These are phyloP conservation scores for Sminthurinus aureus DNA, from an alignment of 2,888 invertebrate genomes.

Conservation along the genomic window DNA sequence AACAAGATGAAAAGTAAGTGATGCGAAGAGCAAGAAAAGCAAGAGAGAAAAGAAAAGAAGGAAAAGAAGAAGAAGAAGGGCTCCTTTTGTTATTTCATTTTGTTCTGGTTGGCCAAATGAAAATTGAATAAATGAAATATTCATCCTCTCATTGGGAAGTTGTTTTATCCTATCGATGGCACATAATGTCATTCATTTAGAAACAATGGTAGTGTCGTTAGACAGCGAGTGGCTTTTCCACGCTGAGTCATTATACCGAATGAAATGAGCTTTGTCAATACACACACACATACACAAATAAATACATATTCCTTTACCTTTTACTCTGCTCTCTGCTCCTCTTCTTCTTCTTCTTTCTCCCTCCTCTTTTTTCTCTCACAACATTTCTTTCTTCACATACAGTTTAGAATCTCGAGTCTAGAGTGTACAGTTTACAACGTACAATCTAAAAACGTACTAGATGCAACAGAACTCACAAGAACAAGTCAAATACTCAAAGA, in stretches of 20 bases:
- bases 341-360: constrained; percentile 1
- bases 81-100: constrained; percentile 13
- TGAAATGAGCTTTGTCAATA: constrained; percentile 8
- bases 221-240: constrained; percentile 1
- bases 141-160: constrained; percentile 23
- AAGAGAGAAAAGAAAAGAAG: neutral
- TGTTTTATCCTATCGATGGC: constrained; percentile 24
- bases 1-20: constrained; percentile 7
- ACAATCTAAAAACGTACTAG: too few species aligned
- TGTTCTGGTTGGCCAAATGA: constrained; percentile 19
- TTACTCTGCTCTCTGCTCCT: neutral
- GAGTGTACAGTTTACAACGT: neutral
- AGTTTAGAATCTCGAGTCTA: too few species aligned
- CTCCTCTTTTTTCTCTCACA: neutral
- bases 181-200: constrained; percentile 32
- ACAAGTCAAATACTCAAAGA: neutral
- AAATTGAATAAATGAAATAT: constrained; percentile 25
- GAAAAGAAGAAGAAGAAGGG: neutral
- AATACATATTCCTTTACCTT: neutral
- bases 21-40: too few species aligned
- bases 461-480: neutral
- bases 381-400: neutral
- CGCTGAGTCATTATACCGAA: constrained; percentile 37
- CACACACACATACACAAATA: neutral
- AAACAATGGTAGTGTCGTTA: constrained; percentile 35